Base-by-base conservation (phyloP, 2,797 vertebrate species). In the Chaunax sp. region DNA sequence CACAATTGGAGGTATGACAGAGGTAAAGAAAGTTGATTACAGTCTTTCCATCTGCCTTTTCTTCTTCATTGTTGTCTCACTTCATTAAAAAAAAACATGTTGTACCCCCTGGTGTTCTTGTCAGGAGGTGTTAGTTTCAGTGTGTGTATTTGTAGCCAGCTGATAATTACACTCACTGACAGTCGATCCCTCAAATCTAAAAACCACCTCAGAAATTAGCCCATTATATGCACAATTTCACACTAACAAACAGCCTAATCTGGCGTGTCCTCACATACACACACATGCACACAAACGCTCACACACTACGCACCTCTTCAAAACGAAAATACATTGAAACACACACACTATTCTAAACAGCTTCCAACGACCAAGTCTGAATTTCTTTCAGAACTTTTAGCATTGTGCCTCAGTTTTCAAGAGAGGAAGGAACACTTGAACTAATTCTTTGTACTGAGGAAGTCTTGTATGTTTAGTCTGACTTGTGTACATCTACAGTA, bases 151-250 rank as follows among this genome's bases (percentile, higher is more conserved):
- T 8, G 47, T 33, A 44, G 25, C 57, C 2, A 14, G 61, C 49
- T 51, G 53, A 60, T 60, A 63, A 81, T 81, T 66, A 77, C 61
- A 72, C 58, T 71, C 59, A 72, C 69, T 74, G 51, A 80, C 69
- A 64, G 28, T 54, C 35, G 18, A 18, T 33, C 51, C 23, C 30
- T 35, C 10, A 50, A 78, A 67, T 74, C 40, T 37, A 23, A 68
- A 67, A 68, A 20, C 33, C 37, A 64, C 1, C 57, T 75, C 35
- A 2, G 64, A 68, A 72, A 81, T 77, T n/a, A 52, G 60, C 22
- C 61, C 35, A 72, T 87, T 86, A 84, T 78, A 86, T 22, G 55
- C 72, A 75, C 72, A 75, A 73, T 81, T 85, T 80, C 68, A 83
- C 75, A 65, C 55, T 33, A 26, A 8, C 56, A 60, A 47, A 78